Percentiles rank a stretch among this genome's conserved stretches.
Conservation (phyloP, 2,113 vertebrate genomes). For the Bufo bufo region DNA sequence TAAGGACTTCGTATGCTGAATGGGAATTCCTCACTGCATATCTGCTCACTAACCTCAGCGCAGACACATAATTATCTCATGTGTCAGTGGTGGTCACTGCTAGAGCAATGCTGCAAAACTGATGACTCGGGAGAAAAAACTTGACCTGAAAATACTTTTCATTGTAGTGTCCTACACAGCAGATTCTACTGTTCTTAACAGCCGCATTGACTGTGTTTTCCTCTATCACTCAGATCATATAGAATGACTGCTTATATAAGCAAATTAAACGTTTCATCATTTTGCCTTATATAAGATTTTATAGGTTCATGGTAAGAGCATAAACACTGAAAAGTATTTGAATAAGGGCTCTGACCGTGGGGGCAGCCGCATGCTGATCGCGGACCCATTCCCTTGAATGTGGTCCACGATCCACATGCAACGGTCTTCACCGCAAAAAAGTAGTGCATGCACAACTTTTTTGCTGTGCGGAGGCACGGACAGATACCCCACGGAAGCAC, state of each 20-base stretch:
- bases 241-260: background rate
- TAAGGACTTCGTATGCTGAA: slow-evolving; percentile 66
- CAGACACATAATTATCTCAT: background rate
- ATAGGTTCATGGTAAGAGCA: background rate
- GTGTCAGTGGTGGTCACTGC: slow-evolving; percentile 4
- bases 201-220: background rate
- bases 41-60: slow-evolving; percentile 4
- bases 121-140: background rate
- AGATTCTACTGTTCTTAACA: background rate
- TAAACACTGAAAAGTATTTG: background rate
- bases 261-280: background rate
- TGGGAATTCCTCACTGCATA: slow-evolving; percentile 56
- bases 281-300: background rate
- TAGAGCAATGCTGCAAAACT: background rate
- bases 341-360: too few relatives aligned
- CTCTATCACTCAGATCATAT: background rate
- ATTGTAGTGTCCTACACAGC: background rate
- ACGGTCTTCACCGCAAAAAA: too few relatives aligned
- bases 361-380: too few relatives aligned
- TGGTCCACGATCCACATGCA: too few relatives aligned
- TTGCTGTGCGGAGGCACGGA: too few relatives aligned
- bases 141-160: background rate
- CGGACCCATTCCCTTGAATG: too few relatives aligned
- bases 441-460: too few relatives aligned
- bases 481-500: too few relatives aligned